Evolutionary conservation across 2,888 invertebrate genomes (phyloP).

Genomic region (Pseudanteris insignis): DNA sequence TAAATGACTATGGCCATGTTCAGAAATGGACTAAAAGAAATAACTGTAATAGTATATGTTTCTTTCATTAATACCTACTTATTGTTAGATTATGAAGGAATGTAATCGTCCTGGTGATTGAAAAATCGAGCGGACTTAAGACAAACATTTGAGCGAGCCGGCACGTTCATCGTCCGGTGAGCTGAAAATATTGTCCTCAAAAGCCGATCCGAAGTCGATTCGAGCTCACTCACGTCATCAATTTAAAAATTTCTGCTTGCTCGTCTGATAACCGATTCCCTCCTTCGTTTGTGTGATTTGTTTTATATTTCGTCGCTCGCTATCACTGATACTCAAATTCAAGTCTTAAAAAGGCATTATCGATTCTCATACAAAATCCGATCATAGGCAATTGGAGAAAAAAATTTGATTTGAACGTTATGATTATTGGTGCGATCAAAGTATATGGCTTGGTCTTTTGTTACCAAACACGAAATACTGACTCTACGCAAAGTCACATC

Average conservation of each 20-base stretch:
- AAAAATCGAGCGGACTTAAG: conserved; percentile 56
- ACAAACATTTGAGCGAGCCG: conserved; percentile 54
- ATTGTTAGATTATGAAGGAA: conserved; percentile 62
- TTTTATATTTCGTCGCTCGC: neutral
- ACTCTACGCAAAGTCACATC: conserved; percentile 17
- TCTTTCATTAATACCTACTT: conserved; percentile 62
- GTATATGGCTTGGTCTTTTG: conserved; percentile 3
- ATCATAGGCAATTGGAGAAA: conserved; percentile 5
- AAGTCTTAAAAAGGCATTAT: conserved; percentile 35
- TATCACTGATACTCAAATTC: neutral
- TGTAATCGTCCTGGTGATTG: conserved; percentile 60
- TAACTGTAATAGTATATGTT: conserved; percentile 47
- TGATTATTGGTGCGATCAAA: conserved; percentile 11
- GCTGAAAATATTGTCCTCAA: conserved; percentile 39
- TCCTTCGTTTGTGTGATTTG: neutral
- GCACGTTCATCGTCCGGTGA: conserved; percentile 54
- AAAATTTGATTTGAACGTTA: conserved; percentile 9
- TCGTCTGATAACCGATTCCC: too few species aligned
- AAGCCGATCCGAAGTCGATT: conserved; percentile 37
- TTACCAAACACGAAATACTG: conserved; percentile 25
- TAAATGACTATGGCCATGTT: too few species aligned
- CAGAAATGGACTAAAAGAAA: too few species aligned
- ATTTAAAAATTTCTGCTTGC: too few species aligned
- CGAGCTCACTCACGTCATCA: conserved; percentile 35
- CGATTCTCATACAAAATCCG: conserved; percentile 18